Base-by-base conservation (phyloP, 2,113 vertebrate genomes). In the Odocoileus virginianus region DNA sequence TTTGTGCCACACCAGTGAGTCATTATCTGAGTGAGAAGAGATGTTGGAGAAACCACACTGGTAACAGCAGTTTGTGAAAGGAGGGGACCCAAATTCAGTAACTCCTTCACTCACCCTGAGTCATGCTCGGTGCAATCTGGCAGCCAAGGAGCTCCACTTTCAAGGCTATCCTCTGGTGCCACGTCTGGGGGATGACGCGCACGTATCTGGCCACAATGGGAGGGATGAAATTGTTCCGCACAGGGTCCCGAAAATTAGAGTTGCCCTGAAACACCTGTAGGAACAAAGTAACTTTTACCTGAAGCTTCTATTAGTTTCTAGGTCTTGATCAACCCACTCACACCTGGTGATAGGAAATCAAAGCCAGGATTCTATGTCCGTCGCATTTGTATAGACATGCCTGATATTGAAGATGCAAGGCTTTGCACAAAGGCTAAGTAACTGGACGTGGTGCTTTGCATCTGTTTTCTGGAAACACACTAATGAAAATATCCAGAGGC, bases 211-310 rank as follows among this genome's bases (percentile, higher is more conserved):
- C 98, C 89, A 99, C 98, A 2, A 99, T 98, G 0, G 99, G 98
- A 10, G 99, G 99, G 84, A 99, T 99, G 95, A 99, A 99, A 93
- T 99, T 99, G 85, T 99, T 99, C 58, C 98, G 98, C 21, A 99
- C 99, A 1, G 98, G 52, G 84, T 99, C 99, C 67, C 96, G 97
- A 3, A 98, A 93, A 96, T 99, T 99, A 57, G 98, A 98, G 92
- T 99, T 99, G 52, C 99, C 99, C 96, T 99, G 99, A 98, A 99
- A 99, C 11, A 99, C 96, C 99, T 99, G 97, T 55, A 96, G 19
- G 87, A 93, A 93, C 57, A 90, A 0, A 0, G 0, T 74, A 58
- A 57, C 19, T 89, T 90, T 93, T 2, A 94, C 11, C 64, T 58
- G 25, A 57, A 82, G 67, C 40, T 30, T 58, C 52, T 43, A 12